Evolutionary conservation across 2,113 vertebrate species (phyloP).

Genomic region (Leptodactylus fuscus): DNA sequence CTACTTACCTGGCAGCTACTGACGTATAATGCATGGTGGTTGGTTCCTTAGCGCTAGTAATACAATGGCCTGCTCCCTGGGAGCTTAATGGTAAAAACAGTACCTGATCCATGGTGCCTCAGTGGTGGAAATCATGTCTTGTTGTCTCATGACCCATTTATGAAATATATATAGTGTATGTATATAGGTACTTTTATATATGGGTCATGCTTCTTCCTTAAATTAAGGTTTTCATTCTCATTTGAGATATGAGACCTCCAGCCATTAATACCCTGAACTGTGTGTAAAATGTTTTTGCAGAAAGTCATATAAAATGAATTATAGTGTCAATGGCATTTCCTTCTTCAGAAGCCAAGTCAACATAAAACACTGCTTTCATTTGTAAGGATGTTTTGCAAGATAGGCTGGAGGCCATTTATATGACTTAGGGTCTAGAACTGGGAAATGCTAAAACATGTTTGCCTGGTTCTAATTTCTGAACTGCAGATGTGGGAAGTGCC

Average conservation of each 20-base stretch:
- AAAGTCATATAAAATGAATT: not conserved
- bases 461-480: conserved; percentile 47
- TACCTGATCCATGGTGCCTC: not conserved
- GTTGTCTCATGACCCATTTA: not conserved
- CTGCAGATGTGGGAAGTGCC: conserved; percentile 39
- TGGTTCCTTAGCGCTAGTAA: not conserved
- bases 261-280: not conserved
- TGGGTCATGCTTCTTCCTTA: not conserved
- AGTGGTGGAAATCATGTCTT: not conserved
- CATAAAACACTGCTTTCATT: conserved; percentile 50
- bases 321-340: conserved; percentile 31
- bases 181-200: not conserved
- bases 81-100: not conserved
- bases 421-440: conserved; percentile 1
- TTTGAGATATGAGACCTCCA: not conserved
- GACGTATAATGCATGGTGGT: too few relatives aligned
- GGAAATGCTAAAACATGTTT: conserved; percentile 57
- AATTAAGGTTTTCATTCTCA: not conserved
- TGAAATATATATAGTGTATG: not conserved
- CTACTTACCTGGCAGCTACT: too few relatives aligned
- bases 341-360: conserved; percentile 22
- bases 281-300: not conserved
- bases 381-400: conserved; percentile 52
- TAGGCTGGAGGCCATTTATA: conserved; percentile 48
- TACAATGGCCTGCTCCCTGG: not conserved